Base-by-base conservation (phyloP, 2,113 vertebrate species). In the Gnathonemus longibarbis region DNA sequence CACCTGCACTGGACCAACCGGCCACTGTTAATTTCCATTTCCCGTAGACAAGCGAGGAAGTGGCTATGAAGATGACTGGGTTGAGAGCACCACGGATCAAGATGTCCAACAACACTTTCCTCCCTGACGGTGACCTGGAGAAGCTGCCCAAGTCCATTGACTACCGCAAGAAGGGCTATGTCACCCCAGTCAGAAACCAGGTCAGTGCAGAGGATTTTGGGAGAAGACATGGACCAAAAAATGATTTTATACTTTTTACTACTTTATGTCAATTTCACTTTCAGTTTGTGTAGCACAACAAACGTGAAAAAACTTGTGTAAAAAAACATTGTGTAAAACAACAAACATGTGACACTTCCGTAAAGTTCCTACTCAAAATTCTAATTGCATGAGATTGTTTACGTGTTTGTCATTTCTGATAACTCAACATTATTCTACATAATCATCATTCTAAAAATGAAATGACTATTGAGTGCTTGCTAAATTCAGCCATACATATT, bases 181-280 rank as follows among this genome's bases (percentile, higher is more conserved):
- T 99, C 90, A 97, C 98, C 0, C 86, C 97, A 0, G 96, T 99
- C 39, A 98, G 97, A 93, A 96, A 99, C 92, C 98, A 99, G 97
- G 98, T 99, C 56, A 93, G 91, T 45, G n/a, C 48, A 83, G 8
- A 39, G 17, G 52, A 88, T 35, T 31, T 15, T 58, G 50, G 50
- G 53, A 56, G 49, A 1, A n/a, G 24, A 31, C 17, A 50, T n/a
- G 1, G 19, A 21, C 7, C 8, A 19, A 48, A 48, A 48, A 50
- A 85, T 31, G 1, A 35, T 13, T 77, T 77, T 13, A 45, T 31
- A 11, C n/a, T 77, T 80, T 31, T 42, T 35, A 48, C 13, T 17
- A 77, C 5, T 77, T 17, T 42, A 31, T 39, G 74, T 39, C 35
- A 39, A 21, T 80, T 80, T 42, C 17, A 21, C 80, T 84, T 6